A percentile compares a stretch with the other conserved stretches of the same genome.
These are phyloP conservation scores for Caenorhabditis macrosperma DNA, from an alignment of 2,888 invertebrate genomes.

Conservation along the genomic window DNA sequence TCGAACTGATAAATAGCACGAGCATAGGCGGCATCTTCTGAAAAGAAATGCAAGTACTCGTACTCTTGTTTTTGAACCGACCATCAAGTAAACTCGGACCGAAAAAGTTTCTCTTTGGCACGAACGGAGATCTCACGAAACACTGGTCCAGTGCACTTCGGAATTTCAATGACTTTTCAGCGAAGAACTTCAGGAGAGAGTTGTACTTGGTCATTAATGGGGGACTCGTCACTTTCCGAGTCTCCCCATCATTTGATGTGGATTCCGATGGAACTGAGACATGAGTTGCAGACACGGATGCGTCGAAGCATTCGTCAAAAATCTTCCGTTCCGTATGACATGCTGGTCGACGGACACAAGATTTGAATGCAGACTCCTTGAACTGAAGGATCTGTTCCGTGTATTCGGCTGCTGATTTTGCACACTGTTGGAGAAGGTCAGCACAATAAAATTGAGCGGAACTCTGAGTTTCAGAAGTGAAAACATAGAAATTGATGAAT, in stretches of 20 bases:
- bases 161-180: conserved; percentile 55
- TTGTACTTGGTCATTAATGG: conserved; percentile 43
- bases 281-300: conserved; percentile 65
- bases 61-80: conserved; percentile 7
- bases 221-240: conserved; percentile 25
- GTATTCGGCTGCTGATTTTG: conserved; percentile 71
- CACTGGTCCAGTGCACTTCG: conserved; percentile 63
- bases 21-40: conserved; percentile 75
- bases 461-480: conserved; percentile 19
- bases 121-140: conserved; percentile 64
- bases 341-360: conserved; percentile 69
- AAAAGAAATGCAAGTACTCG: conserved; percentile 1
- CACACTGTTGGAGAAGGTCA: conserved; percentile 75
- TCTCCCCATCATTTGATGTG: conserved; percentile 45
- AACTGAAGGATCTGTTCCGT: conserved; percentile 66
- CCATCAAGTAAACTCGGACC: conserved; percentile 67
- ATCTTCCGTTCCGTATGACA: conserved; percentile 74
- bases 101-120: conserved; percentile 59
- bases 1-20: conserved; percentile 72
- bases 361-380: conserved; percentile 72
- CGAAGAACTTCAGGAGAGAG: conserved; percentile 44
- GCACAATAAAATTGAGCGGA: conserved; percentile 69
- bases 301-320: conserved; percentile 75
- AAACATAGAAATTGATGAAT: neutral
- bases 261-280: conserved; percentile 9